A percentile compares a stretch with the other conserved stretches of the same genome.
Conservation (phyloP, 2,888 invertebrate genomes). For the Tyria jacobaeae region DNA sequence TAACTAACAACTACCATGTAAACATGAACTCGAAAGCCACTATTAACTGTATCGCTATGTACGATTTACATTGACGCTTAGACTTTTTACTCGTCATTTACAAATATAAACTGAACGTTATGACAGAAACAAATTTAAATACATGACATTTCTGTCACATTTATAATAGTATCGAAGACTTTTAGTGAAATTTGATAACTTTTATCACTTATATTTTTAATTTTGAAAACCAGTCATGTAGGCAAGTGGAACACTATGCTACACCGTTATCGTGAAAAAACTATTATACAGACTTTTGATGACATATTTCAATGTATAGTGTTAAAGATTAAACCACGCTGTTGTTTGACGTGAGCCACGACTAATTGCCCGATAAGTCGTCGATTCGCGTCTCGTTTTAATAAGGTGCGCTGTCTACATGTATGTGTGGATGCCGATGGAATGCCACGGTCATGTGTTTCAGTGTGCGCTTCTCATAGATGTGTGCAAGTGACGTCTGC, state of each 20-base stretch:
- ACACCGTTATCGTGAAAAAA: neutral
- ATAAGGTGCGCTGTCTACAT: slow-evolving; percentile 83
- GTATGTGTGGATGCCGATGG: slow-evolving; percentile 82
- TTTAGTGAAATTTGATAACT: slow-evolving; percentile 16
- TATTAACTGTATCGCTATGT: slow-evolving; percentile 39
- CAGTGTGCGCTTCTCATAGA: slow-evolving; percentile 61
- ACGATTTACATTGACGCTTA: slow-evolving; percentile 66
- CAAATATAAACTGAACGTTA: slow-evolving; percentile 29
- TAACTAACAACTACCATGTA: slow-evolving; percentile 55
- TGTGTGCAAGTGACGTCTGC: slow-evolving; percentile 85
- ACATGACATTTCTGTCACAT: slow-evolving; percentile 27
- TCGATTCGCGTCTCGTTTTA: slow-evolving; percentile 87
- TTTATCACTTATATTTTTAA: slow-evolving; percentile 7
- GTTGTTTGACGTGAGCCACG: slow-evolving; percentile 79
- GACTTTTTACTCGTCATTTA: slow-evolving; percentile 38
- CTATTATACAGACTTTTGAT: neutral
- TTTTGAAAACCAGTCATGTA: slow-evolving; percentile 3
- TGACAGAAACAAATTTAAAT: slow-evolving; percentile 25
- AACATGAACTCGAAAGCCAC: slow-evolving; percentile 37
- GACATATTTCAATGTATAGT: slow-evolving; percentile 70
- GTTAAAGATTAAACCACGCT: slow-evolving; percentile 63
- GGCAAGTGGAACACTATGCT: neutral
- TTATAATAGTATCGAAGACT: slow-evolving; percentile 15
- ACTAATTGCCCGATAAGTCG: slow-evolving; percentile 87
- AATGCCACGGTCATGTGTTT: slow-evolving; percentile 81